Base-by-base conservation (phyloP, 2,888 invertebrate species). In the Cyrtodaria siliqua region DNA sequence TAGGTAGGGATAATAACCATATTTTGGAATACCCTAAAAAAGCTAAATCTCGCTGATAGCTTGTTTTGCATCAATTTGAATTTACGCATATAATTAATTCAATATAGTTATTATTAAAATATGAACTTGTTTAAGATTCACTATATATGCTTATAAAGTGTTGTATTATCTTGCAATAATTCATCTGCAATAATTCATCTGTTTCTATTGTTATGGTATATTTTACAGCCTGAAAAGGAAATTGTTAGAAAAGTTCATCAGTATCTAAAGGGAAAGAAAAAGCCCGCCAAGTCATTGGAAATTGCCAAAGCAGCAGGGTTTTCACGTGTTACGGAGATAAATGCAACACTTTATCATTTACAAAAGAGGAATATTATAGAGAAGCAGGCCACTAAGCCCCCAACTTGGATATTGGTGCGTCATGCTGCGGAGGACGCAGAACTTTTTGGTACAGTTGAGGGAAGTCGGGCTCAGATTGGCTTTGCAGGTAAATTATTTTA, bases 301-400 rank as follows among this genome's bases (percentile, higher is more conserved):
- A 86, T 92, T 53, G 90, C 90, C 33, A 86, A 82, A 62, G 75
- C 59, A 33, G 66, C 87, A 27, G 89, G 89, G n/a, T 77, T 82
- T 18, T 47, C 56, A 24, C 76, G 79, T 23, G 81, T 86, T 20
- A 70, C 73, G 50, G 86, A 87, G 4, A 84, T 91, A 14, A 91
- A 91, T 62, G 87, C 87, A 16, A 79, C 83, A n/a, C 69, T 92
- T 44, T 90, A 92, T 67, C 9, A 53, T 2, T 72, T 90, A 82
- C 26, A 80, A 26, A 63, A 75, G 29, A 70, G 62, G 33, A 64
- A 77, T 4, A 20, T 83, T 0, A 63, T 88, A 9, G 26, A n/a
- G 24, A 81, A 79, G 60, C 67, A 56, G 16, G 20, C 66, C 24
- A 69, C 66, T 0, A 60, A 69, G 20, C 80, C 85, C n/a, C 75